Evolutionary conservation across 2,797 vertebrate genomes (phyloP), one percentile per base, ranked within the genome.

Genomic region (Paguma larvata): DNA sequence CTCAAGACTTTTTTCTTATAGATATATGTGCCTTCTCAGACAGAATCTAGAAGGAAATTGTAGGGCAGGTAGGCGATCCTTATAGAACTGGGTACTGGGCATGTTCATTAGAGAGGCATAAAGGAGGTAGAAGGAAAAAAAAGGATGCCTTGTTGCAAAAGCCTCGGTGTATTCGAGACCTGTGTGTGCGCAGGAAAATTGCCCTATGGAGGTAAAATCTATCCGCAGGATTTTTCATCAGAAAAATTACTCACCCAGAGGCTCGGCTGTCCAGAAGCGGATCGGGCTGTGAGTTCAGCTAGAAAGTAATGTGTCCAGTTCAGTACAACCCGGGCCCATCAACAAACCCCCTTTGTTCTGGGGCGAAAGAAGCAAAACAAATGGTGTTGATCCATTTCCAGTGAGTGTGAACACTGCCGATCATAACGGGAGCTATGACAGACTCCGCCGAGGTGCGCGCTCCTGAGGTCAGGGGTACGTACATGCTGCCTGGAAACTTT

Each of bases 311-410:
- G 68, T 53, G 73, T 68, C 65, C 2, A 18, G 75, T 65, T 92
- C 59, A 1, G n/a, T 68, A 78, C 65, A 84, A 70, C 62, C 30
- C 0, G 3, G n/a, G 53, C 95, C 77, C 86, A 84, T 80, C 96
- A 96, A 96, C 91, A 96, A 97, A 59, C 41, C 82, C 77, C 67
- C 96, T 98, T 98, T 97, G 96, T 97, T 96, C 95, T 27, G 59
- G 72, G 79, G 48, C n/a, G 13, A 86, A 85, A 90, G 78, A 59
- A 96, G 96, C 91, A 51, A 88, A 97, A 86, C 85, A 91, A 97
- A 97, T 89, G 51, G 59, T 92, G 78, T 67, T 72, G 80, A 85
- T 94, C 46, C 34, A 14, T 86, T 92, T 96, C 75, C 82, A 89
- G 79, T 12, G 62, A 95, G 87, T 53, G 63, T 62, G 83, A 91